These are phyloP conservation scores for Drosophila pandora DNA, from an alignment of 1,140 invertebrate species.

Conservation along the genomic window DNA sequence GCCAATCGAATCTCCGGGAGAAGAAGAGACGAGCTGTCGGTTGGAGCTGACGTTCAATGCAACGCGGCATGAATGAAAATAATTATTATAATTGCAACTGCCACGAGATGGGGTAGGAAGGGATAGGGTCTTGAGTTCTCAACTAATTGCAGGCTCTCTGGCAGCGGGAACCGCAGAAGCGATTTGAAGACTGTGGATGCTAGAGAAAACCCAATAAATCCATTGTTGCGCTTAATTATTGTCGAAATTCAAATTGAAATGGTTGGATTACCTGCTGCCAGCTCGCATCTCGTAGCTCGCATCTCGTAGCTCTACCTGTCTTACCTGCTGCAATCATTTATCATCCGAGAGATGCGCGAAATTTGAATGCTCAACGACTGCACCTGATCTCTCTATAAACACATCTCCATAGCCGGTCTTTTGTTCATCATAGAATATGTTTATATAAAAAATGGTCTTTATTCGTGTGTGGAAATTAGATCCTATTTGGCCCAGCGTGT, in stretches of 20 bases:
- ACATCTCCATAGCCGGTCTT: slow-evolving; percentile 31
- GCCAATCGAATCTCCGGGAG: slow-evolving; percentile 48
- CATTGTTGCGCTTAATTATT: slow-evolving; percentile 82
- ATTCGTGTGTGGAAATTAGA: slow-evolving; percentile 77
- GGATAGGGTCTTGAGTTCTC: slow-evolving; percentile 23
- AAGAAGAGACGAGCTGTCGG: slow-evolving; percentile 30
- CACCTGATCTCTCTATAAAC: slow-evolving; percentile 74
- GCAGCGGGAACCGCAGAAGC: slow-evolving; percentile 53
- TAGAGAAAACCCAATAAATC: slow-evolving; percentile 72
- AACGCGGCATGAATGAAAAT: slow-evolving; percentile 77
- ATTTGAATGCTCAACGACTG: slow-evolving; percentile 70
- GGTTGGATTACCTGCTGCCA: slow-evolving; percentile 19
- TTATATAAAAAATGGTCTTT: slow-evolving; percentile 56
- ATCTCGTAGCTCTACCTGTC: slow-evolving; percentile 16
- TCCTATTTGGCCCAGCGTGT: slow-evolving; percentile 81
- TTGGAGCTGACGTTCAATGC: slow-evolving; percentile 40
- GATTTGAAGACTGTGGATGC: slow-evolving; percentile 12
- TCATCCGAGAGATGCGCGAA: slow-evolving; percentile 73
- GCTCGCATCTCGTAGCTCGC: neutral
- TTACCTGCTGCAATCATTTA: slow-evolving; percentile 61
- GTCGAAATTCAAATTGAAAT: slow-evolving; percentile 77
- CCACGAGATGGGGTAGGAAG: slow-evolving; percentile 42
- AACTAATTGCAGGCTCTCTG: slow-evolving; percentile 74
- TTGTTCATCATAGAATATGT: slow-evolving; percentile 13
- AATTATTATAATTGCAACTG: slow-evolving; percentile 81